Evolutionary conservation across 1,140 invertebrate species (phyloP).

Genomic region (Hycleus cichorii): DNA sequence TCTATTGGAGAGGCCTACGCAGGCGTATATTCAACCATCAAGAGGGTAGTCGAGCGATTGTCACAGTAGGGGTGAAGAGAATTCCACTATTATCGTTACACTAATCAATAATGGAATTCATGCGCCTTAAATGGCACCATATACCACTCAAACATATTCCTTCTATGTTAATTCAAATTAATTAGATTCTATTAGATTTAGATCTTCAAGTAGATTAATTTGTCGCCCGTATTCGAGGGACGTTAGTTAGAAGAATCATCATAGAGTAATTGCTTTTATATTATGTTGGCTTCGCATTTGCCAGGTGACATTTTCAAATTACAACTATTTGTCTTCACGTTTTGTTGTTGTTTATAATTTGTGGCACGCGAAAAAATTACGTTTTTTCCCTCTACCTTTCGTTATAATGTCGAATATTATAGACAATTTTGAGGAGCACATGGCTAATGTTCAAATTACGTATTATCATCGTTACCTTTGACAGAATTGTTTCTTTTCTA

Average conservation of each 20-base stretch:
- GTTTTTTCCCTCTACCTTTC: too few relatives aligned
- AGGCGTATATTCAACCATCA: slow-evolving; percentile 4
- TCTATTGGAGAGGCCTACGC: slow-evolving; percentile 20
- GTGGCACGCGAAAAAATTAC: slow-evolving; percentile 7
- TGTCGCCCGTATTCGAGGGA: too few relatives aligned
- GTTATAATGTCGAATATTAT: too few relatives aligned
- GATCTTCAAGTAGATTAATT: too few relatives aligned
- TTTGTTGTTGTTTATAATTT: slow-evolving; percentile 2
- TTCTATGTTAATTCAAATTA: too few relatives aligned
- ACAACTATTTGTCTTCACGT: not conserved
- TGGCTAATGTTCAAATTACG: slow-evolving; percentile 11
- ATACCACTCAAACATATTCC: too few relatives aligned
- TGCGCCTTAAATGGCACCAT: slow-evolving; percentile 2
- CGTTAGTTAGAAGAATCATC: too few relatives aligned
- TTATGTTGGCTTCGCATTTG: slow-evolving; percentile 8
- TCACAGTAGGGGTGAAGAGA: not conserved
- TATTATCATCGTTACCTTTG: too few relatives aligned
- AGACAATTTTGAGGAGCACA: slow-evolving; percentile 7
- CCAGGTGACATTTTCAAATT: slow-evolving; percentile 13
- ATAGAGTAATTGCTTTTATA: not conserved
- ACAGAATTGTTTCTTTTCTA: slow-evolving; percentile 6
- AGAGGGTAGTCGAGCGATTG: not conserved
- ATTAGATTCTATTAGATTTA: too few relatives aligned
- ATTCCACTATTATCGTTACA: slow-evolving; percentile 3
- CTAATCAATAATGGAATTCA: slow-evolving; percentile 22